Base-by-base conservation (phyloP, 2,113 vertebrate genomes). In the Cyphomyrus discorhynchus region DNA sequence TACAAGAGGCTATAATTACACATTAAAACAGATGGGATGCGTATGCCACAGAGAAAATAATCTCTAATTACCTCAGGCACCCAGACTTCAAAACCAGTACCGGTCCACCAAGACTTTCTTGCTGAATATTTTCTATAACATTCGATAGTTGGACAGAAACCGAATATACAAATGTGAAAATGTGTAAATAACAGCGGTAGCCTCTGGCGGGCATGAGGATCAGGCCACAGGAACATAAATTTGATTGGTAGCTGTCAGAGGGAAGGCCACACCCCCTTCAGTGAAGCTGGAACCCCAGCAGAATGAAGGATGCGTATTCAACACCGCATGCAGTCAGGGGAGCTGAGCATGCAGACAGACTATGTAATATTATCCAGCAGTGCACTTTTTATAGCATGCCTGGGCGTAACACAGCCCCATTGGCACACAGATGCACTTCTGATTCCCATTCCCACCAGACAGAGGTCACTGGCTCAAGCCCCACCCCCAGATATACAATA, bases 271-370 rank as follows among this genome's bases (percentile, higher is more conserved):
- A n/a, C 21, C 45, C 80, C 80, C 42, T 45, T 47, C 39, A 19
- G 80, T 3, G 35, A 42, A 83, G 42, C 19, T 45, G 39, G 31
- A n/a, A 21, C 39, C 80, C 45, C 42, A 47, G 39, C 80, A 46
- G 31, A 21, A 82, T 82, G 77, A n/a, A 47, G 80, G 80, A 45
- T 45, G 45, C 46, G 80, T 83, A 47, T 83, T 47, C 80, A 42
- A 45, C 80, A 83, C 42, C 6, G 8, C 39, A 10, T 46, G 39
- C 80, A 45, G 80, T 47, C 80, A 83, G 39, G 80, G 42, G 80
- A 83, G 80, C 80, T 83, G 80, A 83, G 80, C 42, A 47, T 83
- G 80, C 80, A 83, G 80, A 83, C 80, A 47, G 42, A n/a, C 80
- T 47, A 83, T 47, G 80, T 83, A 83, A 83, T 47, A 83, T 83